A percentile compares a stretch with the other conserved stretches of the same genome.
phyloP scores from a whole-genome alignment of 2,888 invertebrate genomes.

The Pristionchus japonicus region DNA sequence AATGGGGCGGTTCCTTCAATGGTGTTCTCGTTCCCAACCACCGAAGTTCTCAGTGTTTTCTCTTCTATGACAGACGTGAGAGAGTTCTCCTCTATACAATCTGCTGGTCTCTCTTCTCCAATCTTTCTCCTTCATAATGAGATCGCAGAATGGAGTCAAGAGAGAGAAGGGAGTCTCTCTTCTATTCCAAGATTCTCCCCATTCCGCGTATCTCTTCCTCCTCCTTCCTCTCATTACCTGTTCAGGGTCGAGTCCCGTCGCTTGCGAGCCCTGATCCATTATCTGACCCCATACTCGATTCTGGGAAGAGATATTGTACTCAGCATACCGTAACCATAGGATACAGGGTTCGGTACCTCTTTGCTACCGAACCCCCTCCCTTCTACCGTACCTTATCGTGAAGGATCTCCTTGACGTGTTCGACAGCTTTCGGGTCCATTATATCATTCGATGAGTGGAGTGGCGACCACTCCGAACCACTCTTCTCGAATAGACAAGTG shows the following conservation, averaged over 20 bases:
- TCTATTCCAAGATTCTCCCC: background rate
- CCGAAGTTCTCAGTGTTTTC: background rate
- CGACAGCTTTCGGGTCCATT: constrained; percentile 40
- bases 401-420: constrained; percentile 28
- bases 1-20: background rate
- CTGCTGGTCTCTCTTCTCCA: background rate
- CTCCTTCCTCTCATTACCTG: constrained; percentile 10
- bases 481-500: constrained; percentile 14
- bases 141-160: background rate
- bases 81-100: background rate
- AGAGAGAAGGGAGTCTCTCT: background rate
- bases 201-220: background rate
- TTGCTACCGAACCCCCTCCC: background rate
- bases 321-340: background rate
- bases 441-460: constrained; percentile 28
- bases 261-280: background rate
- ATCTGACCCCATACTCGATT: constrained; percentile 25
- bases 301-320: background rate
- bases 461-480: background rate
- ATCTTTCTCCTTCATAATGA: constrained; percentile 21
- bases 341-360: too few species aligned
- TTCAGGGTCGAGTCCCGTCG: constrained; percentile 11
- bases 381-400: constrained; percentile 1
- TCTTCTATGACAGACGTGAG: background rate
- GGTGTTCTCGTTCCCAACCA: background rate